A percentile compares a stretch with the other conserved stretches of the same genome.
Evolutionary conservation across 2,113 vertebrate genomes (phyloP).

Genomic region (Spheniscus mendiculus): DNA sequence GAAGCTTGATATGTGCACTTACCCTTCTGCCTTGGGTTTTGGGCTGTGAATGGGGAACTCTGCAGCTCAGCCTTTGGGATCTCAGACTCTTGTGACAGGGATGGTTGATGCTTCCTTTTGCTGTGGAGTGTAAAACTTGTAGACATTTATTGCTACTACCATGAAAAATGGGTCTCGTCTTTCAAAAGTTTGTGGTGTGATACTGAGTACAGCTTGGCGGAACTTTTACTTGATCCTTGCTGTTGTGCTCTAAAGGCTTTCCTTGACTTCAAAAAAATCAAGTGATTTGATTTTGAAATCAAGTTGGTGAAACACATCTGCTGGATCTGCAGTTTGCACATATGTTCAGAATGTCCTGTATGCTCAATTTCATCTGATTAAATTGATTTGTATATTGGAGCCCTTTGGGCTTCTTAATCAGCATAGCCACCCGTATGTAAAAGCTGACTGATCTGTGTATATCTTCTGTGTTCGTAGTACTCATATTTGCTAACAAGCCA

Average conservation of each 20-base stretch:
- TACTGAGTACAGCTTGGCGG: not conserved
- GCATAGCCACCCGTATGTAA: not conserved
- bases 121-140: not conserved
- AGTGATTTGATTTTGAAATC: not conserved
- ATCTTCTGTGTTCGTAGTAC: slow-evolving; percentile 78
- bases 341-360: not conserved
- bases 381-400: not conserved
- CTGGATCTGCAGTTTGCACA: not conserved
- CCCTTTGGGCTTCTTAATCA: not conserved
- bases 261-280: not conserved
- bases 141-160: not conserved
- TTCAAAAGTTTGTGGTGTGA: not conserved
- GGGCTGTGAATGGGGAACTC: not conserved
- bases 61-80: not conserved
- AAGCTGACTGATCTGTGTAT: not conserved
- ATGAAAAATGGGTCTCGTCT: not conserved
- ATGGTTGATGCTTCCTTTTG: not conserved
- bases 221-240: not conserved
- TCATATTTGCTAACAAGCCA: slow-evolving; percentile 96
- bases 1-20: not conserved
- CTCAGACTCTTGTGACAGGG: not conserved
- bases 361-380: not conserved
- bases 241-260: not conserved
- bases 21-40: not conserved
- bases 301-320: not conserved